These are phyloP conservation scores for Melipona beecheii DNA, from an alignment of 2,888 invertebrate genomes.

Conservation along the genomic window DNA sequence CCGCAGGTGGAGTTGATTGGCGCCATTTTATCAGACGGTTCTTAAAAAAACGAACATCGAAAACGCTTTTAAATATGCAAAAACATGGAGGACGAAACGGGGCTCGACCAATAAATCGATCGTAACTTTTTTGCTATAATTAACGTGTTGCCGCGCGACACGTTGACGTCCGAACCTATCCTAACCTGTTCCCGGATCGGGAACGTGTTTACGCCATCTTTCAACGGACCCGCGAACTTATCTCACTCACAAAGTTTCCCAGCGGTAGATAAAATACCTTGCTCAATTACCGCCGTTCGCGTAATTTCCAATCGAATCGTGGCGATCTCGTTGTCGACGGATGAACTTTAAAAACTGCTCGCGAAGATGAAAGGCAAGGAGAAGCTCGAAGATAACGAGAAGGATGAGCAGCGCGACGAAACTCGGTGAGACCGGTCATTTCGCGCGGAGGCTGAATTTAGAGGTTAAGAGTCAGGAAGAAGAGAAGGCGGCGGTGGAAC, in stretches of 20 bases:
- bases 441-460: slow-evolving; percentile 37
- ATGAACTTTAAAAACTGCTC: neutral
- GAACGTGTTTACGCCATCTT: slow-evolving; percentile 41
- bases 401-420: neutral
- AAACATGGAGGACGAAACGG: neutral
- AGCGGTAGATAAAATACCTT: slow-evolving; percentile 21
- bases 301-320: slow-evolving; percentile 4
- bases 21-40: slow-evolving; percentile 24
- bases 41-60: slow-evolving; percentile 34
- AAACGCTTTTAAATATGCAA: slow-evolving; percentile 45
- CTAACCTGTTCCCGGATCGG: slow-evolving; percentile 41
- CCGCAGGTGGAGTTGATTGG: slow-evolving; percentile 21
- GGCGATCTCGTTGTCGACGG: no score
- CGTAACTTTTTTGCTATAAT: slow-evolving; percentile 45
- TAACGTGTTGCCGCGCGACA: slow-evolving; percentile 28
- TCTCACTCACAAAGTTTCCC: neutral
- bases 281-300: slow-evolving; percentile 7
- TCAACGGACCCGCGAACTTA: slow-evolving; percentile 10
- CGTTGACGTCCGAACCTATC: slow-evolving; percentile 45
- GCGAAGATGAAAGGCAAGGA: neutral
- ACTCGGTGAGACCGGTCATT: slow-evolving; percentile 8
- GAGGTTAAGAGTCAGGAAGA: slow-evolving; percentile 43
- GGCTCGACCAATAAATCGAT: slow-evolving; percentile 39
- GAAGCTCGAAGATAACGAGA: neutral
- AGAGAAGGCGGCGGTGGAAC: slow-evolving; percentile 42